These are phyloP conservation scores for Cantharis flavilabris DNA, from an alignment of 2,888 invertebrate genomes.

Conservation along the genomic window DNA sequence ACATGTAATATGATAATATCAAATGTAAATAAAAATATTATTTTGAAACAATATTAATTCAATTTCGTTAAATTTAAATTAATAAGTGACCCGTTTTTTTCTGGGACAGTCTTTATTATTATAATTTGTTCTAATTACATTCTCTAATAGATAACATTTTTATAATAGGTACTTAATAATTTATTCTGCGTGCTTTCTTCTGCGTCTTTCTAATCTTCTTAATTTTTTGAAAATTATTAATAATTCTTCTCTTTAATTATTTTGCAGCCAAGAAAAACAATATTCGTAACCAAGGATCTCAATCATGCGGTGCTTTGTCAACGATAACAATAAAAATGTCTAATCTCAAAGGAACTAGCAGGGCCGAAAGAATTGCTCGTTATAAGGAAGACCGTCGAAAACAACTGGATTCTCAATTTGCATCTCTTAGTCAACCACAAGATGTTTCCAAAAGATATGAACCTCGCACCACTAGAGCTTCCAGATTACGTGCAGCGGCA, in stretches of 20 bases:
- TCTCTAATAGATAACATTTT: background rate
- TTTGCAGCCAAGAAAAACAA: constrained; percentile 6
- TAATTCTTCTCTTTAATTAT: background rate
- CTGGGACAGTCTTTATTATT: background rate
- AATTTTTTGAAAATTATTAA: background rate
- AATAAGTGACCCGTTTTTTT: too few relatives aligned
- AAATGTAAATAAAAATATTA: too few relatives aligned
- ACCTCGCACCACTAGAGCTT: constrained; percentile 73
- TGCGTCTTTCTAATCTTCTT: background rate
- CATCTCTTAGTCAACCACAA: constrained; percentile 20
- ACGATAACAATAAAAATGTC: constrained; percentile 38
- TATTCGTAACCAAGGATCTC: background rate
- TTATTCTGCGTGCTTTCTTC: background rate
- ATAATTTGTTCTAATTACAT: background rate
- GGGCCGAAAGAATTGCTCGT: constrained; percentile 68
- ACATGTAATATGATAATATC: too few relatives aligned
- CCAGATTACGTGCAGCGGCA: constrained; percentile 71
- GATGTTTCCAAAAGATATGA: constrained; percentile 26
- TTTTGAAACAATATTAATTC: too few relatives aligned
- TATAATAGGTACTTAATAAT: background rate
- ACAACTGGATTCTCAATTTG: constrained; percentile 66
- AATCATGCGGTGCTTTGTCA: constrained; percentile 10
- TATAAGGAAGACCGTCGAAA: constrained; percentile 75
- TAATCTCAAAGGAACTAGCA: constrained; percentile 58
- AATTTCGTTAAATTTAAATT: too few relatives aligned